A percentile compares a stretch with the other conserved stretches of the same genome.
phyloP scores from a whole-genome alignment of 2,113 vertebrate genomes.

The Nycticorax nycticorax region DNA sequence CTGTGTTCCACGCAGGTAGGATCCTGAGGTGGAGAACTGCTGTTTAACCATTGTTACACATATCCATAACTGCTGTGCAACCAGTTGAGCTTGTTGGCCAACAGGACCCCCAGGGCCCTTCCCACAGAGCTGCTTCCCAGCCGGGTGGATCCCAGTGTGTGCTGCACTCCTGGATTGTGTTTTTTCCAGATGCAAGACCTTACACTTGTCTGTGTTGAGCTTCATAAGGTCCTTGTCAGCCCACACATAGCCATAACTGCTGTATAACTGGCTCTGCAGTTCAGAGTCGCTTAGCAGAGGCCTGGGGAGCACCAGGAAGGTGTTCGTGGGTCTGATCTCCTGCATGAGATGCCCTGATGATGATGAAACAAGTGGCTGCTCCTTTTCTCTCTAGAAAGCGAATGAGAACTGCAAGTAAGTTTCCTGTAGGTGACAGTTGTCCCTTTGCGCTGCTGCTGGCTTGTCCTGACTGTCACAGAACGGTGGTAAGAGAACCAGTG shows the following conservation, averaged over 20 bases:
- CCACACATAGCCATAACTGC: not conserved
- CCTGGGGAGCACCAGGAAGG: not conserved
- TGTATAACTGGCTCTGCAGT: not conserved
- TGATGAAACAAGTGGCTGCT: not conserved
- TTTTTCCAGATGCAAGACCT: too few relatives aligned
- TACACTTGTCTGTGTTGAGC: too few relatives aligned
- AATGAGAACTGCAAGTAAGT: not conserved
- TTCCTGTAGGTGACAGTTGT: not conserved
- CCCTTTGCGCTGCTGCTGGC: not conserved
- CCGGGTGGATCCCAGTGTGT: too few relatives aligned
- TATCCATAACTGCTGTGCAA: too few relatives aligned
- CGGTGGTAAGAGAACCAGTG: fast-evolving
- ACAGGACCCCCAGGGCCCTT: too few relatives aligned
- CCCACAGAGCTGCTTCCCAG: too few relatives aligned
- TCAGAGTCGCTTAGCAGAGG: not conserved
- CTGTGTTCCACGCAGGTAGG: not conserved
- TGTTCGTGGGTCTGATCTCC: not conserved
- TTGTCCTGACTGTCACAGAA: fast-evolving
- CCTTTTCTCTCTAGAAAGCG: not conserved
- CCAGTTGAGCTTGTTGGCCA: too few relatives aligned
- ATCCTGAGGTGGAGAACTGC: not conserved
- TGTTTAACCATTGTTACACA: too few relatives aligned
- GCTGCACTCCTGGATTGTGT: too few relatives aligned
- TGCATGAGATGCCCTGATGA: not conserved
- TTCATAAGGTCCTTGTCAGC: too few relatives aligned